Evolutionary conservation across 2,888 invertebrate genomes (phyloP).

Genomic region (Sturmia bella): DNA sequence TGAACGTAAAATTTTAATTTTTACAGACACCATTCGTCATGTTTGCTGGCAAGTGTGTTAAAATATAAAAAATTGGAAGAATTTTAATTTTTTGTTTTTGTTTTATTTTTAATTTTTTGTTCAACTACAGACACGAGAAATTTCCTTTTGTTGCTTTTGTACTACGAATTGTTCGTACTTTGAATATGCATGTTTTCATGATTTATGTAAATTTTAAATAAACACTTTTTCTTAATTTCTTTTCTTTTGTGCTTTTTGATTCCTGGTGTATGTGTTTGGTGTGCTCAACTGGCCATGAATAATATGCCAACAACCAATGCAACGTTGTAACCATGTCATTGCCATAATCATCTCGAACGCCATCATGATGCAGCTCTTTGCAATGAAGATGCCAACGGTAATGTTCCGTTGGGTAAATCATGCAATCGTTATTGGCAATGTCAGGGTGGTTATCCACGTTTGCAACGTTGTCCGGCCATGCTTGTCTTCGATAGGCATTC

Average conservation of each 20-base stretch:
- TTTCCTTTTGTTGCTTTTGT: neutral
- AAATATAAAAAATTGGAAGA: neutral
- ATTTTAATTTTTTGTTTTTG: too few relatives aligned
- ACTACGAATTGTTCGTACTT: slow-evolving; percentile 23
- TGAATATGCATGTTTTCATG: slow-evolving; percentile 51
- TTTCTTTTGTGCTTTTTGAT: slow-evolving; percentile 18
- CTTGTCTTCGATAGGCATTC: slow-evolving; percentile 92
- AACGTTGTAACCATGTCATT: slow-evolving; percentile 31
- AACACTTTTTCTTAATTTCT: slow-evolving; percentile 20
- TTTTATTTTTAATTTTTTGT: slow-evolving; percentile 1
- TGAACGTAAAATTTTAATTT: slow-evolving; percentile 4
- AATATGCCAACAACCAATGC: slow-evolving; percentile 33
- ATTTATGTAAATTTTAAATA: slow-evolving; percentile 61
- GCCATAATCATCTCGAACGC: neutral
- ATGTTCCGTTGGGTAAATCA: slow-evolving; percentile 94
- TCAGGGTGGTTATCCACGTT: slow-evolving; percentile 94
- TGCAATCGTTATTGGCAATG: slow-evolving; percentile 98
- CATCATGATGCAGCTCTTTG: slow-evolving; percentile 86
- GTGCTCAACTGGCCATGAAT: slow-evolving; percentile 41
- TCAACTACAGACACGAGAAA: neutral
- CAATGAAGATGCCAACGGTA: slow-evolving; percentile 94
- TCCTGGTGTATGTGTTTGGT: slow-evolving; percentile 15
- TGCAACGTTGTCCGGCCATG: slow-evolving; percentile 95
- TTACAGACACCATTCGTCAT: slow-evolving; percentile 18
- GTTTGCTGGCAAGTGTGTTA: slow-evolving; percentile 9